phyloP scores from a whole-genome alignment of 2,888 invertebrate species.

The Phlogophora meticulosa region DNA sequence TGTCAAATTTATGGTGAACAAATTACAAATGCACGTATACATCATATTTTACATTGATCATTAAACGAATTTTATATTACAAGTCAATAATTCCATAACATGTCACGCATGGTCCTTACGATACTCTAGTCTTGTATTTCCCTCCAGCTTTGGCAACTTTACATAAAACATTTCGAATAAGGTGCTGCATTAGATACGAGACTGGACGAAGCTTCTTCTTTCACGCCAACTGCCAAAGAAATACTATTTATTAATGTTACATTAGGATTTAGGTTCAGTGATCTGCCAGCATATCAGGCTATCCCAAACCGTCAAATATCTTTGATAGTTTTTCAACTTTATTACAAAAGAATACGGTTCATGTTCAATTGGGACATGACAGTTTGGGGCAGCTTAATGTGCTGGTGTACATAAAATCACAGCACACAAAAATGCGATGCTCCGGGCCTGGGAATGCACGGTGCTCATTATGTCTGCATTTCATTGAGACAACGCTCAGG shows the following conservation, averaged over 20 bases:
- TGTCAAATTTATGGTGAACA: conserved; percentile 39
- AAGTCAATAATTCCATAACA: conserved; percentile 55
- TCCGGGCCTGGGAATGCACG: not conserved
- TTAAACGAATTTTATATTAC: conserved; percentile 64
- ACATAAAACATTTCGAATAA: conserved; percentile 88
- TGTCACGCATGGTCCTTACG: conserved; percentile 61
- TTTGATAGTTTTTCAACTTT: too few relatives aligned
- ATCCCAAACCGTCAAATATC: too few relatives aligned
- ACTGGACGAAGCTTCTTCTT: conserved; percentile 83
- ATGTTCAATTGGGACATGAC: too few relatives aligned
- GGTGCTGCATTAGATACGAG: conserved; percentile 81
- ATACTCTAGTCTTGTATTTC: conserved; percentile 69
- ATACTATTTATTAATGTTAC: conserved; percentile 23
- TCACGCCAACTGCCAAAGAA: conserved; percentile 81
- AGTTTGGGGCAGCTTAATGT: too few relatives aligned
- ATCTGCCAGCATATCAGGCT: too few relatives aligned
- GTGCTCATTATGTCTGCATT: not conserved
- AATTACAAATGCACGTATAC: conserved; percentile 58
- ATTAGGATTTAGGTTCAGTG: not conserved
- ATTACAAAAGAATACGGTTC: too few relatives aligned
- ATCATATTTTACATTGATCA: conserved; percentile 62
- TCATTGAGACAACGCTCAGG: not conserved
- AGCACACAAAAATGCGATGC: not conserved
- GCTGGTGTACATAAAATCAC: too few relatives aligned
- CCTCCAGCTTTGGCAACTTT: conserved; percentile 72